phyloP scores from a whole-genome alignment of 1,140 invertebrate species.

The Antheraea mylitta region DNA sequence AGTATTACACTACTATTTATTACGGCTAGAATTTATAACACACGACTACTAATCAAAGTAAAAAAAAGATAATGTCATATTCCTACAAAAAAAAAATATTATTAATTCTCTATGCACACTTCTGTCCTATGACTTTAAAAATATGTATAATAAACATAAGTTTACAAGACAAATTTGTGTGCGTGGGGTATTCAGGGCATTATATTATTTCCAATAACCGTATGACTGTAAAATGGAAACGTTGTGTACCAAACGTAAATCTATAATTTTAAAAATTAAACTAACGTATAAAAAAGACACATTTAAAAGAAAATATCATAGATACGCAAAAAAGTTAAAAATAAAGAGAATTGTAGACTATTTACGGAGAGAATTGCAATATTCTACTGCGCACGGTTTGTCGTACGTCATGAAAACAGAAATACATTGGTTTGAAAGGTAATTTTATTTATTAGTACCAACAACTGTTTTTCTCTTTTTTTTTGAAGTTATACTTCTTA shows the following conservation, averaged over 20 bases:
- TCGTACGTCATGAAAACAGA: slow-evolving; percentile 46
- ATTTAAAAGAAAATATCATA: slow-evolving; percentile 41
- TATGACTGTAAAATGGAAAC: neutral
- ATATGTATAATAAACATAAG: neutral
- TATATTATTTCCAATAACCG: neutral
- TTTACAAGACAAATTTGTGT: neutral
- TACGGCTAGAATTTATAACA: too few relatives aligned
- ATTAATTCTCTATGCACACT: neutral
- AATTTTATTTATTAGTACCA: neutral
- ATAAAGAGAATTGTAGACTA: slow-evolving; percentile 37
- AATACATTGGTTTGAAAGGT: slow-evolving; percentile 54
- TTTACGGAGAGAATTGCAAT: slow-evolving; percentile 44
- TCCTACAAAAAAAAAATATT: neutral
- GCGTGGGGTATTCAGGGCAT: neutral
- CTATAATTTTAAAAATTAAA: slow-evolving; percentile 30
- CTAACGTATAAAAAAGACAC: slow-evolving; percentile 27
- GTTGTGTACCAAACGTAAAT: neutral
- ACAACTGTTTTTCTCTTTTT: too few relatives aligned
- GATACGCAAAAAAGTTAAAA: slow-evolving; percentile 33
- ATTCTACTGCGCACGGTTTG: slow-evolving; percentile 53
- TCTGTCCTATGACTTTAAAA: neutral
- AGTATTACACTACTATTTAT: too few relatives aligned
- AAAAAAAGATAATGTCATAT: too few relatives aligned
- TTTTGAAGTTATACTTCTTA: too few relatives aligned
- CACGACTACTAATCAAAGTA: too few relatives aligned